Conservation (phyloP, 1,140 invertebrate genomes). For the Sinonovacula constricta region DNA sequence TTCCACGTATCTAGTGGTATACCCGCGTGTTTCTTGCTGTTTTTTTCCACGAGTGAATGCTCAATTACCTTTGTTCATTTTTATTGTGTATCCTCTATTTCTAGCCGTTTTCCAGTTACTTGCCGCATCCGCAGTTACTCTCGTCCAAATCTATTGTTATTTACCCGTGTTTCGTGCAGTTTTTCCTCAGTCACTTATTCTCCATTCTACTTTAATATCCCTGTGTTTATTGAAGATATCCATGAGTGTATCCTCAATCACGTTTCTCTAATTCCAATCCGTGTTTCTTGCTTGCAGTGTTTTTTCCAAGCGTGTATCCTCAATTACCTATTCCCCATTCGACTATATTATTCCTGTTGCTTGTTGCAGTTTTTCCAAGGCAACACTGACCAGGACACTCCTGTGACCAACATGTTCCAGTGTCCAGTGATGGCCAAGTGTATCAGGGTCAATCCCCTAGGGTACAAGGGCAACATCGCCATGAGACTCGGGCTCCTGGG, state of each 20-base stretch:
- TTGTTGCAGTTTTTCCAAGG: conserved; percentile 59
- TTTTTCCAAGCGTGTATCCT: background rate
- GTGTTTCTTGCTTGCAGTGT: background rate
- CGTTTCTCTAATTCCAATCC: background rate
- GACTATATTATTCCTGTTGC: background rate
- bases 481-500: conserved; percentile 60
- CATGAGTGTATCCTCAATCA: background rate
- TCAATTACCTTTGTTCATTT: too few relatives aligned
- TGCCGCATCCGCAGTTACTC: too few relatives aligned
- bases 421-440: conserved; percentile 62
- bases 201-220: too few relatives aligned
- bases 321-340: too few relatives aligned
- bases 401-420: conserved; percentile 54
- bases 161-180: too few relatives aligned
- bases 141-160: too few relatives aligned
- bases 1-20: too few relatives aligned
- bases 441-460: conserved; percentile 58
- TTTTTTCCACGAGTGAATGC: too few relatives aligned
- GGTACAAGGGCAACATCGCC: conserved; percentile 57
- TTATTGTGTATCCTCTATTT: too few relatives aligned
- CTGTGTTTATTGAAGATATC: background rate
- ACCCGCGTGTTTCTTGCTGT: too few relatives aligned
- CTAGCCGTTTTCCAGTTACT: too few relatives aligned
- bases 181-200: too few relatives aligned
- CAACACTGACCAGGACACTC: conserved; percentile 59